phyloP scores from a whole-genome alignment of 2,888 invertebrate species.

The Thereva nobilitata region DNA sequence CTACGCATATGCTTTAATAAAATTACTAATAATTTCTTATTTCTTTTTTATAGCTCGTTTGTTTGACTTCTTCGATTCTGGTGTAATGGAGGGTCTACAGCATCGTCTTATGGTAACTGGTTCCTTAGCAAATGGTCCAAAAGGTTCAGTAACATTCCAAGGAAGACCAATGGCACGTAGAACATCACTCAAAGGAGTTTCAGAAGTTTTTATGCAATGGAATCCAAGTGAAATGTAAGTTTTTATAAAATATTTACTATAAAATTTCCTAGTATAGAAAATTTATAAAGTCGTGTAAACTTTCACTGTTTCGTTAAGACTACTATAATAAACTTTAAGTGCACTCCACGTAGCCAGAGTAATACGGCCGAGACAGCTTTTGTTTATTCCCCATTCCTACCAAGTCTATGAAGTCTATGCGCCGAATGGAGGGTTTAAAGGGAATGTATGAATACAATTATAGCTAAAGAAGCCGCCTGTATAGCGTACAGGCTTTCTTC shows the following conservation, averaged over 20 bases:
- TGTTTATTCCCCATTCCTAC: too few relatives aligned
- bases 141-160: slow-evolving; percentile 72
- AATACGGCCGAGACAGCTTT: too few relatives aligned
- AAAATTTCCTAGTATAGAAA: too few relatives aligned
- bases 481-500: too few relatives aligned
- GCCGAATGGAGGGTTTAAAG: too few relatives aligned
- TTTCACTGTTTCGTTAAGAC: too few relatives aligned
- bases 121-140: slow-evolving; percentile 66
- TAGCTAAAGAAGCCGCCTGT: too few relatives aligned
- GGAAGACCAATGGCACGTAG: slow-evolving; percentile 72
- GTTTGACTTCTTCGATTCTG: slow-evolving; percentile 91
- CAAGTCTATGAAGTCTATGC: too few relatives aligned
- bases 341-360: too few relatives aligned
- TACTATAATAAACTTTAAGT: too few relatives aligned
- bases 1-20: neutral
- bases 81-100: slow-evolving; percentile 90
- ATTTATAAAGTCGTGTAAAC: too few relatives aligned
- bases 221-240: slow-evolving; percentile 86
- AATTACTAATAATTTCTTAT: slow-evolving; percentile 10
- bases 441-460: too few relatives aligned
- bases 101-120: slow-evolving; percentile 74
- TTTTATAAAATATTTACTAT: slow-evolving; percentile 3
- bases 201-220: slow-evolving; percentile 80
- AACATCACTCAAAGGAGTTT: slow-evolving; percentile 66
- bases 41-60: slow-evolving; percentile 73